Conservation (phyloP, 2,888 invertebrate species). For the Drosophila birchii region DNA sequence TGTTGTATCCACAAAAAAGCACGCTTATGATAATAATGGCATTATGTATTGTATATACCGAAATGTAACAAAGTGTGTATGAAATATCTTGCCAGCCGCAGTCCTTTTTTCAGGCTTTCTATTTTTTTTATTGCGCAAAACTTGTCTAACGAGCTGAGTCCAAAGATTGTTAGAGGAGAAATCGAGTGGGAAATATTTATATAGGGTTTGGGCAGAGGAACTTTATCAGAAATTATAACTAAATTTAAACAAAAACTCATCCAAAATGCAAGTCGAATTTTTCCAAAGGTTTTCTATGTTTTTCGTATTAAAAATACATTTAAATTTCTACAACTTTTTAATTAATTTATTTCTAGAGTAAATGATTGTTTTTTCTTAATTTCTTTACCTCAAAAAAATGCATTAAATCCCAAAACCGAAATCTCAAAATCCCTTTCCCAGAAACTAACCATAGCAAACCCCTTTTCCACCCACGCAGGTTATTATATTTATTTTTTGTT, state of each 20-base stretch:
- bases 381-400: neutral
- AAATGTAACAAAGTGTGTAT: slow-evolving; percentile 12
- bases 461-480: slow-evolving; percentile 31
- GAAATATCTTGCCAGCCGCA: slow-evolving; percentile 48
- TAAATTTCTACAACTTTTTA: neutral
- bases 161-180: neutral
- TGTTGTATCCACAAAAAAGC: slow-evolving; percentile 80
- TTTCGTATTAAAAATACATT: too few species aligned
- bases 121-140: slow-evolving; percentile 60
- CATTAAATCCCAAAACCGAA: too few species aligned
- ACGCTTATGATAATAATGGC: slow-evolving; percentile 79
- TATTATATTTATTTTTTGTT: slow-evolving; percentile 37
- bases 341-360: neutral
- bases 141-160: slow-evolving; percentile 71
- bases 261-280: too few species aligned
- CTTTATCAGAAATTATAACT: neutral
- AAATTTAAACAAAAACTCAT: too few species aligned
- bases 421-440: slow-evolving; percentile 1
- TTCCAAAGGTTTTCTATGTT: too few species aligned
- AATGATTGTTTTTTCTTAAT: neutral
- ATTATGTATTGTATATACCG: slow-evolving; percentile 54
- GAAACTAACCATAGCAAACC: slow-evolving; percentile 12
- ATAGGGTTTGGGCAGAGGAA: neutral
- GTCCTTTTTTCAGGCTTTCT: slow-evolving; percentile 52
- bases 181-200: slow-evolving; percentile 11